Evolutionary conservation across 2,888 invertebrate genomes (phyloP), one percentile per base, ranked within the genome.

Genomic region (Eupithecia dodoneata): DNA sequence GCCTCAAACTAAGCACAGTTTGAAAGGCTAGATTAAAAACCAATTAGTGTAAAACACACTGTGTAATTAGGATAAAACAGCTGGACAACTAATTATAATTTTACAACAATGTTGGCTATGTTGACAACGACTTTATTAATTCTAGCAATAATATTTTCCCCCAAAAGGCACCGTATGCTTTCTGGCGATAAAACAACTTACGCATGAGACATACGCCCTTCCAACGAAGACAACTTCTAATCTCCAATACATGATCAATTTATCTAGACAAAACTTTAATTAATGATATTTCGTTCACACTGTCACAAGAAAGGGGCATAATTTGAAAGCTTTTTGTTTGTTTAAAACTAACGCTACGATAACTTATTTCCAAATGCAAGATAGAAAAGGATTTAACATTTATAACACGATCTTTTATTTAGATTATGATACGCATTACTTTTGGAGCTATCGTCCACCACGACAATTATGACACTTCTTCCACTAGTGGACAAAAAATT

Each of bases 281-380:
- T 30, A 5, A 13, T 5, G 3, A 15, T 7, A 66, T 66, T 66
- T 42, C 15, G 10, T 66, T 63, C 30, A 63, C 15, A 66, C 42
- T 66, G 13, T 15, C 66, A 42, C 42, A 66, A 66, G 66, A 42
- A 66, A 72, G 7, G 67, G 42, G 42, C 10, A 13, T 13, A 66
- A 52, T 42, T n/a, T 55, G 55, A 55, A 59, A 42, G 82, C 81
- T 79, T 82, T 84, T 42, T 70, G 49, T 75, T 71, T 44, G 59
- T 72, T 63, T 71, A 65, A 69, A 42, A 63, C 72, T 59, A 74
- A 55, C 74, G 59, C 73, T 74, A 76, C 65, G 18, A 55, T 67
- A 75, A 76, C 72, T 71, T 76, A 79, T 45, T 74, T 71, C 63
- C 74, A 76, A 76, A 76, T 75, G 76, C 75, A 79, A 71, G 72